Evolutionary conservation across 2,888 invertebrate genomes (phyloP), one percentile per base, ranked within the genome.

Genomic region (Dendrolimus pini): DNA sequence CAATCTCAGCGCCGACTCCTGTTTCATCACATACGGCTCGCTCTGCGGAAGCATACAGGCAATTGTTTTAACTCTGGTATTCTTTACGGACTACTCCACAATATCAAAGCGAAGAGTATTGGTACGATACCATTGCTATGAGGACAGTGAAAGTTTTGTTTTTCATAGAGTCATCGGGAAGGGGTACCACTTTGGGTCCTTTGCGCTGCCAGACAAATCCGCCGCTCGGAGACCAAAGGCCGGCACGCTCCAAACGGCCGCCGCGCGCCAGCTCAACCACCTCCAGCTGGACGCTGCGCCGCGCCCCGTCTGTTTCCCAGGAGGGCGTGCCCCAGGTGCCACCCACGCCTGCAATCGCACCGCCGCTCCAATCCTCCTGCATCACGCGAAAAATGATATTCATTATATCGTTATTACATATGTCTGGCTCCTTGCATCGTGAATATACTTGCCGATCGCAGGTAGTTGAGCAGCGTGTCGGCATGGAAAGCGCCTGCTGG

Each of bases 21-120:
- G 95, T 54, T 93, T 79, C 96, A 97, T 97, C n/a, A 96, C 94
- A 75, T 98, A 98, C 0, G 98, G 98, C 55, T 93, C 91, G 71
- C 94, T 96, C 97, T 97, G 83, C 12, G 47, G 47, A 80, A 77
- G 14, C 54, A 58, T 13, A 64, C 53, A 47, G 47, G 30, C 30
- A 30, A 3, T 30, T 6, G 30, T 30, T 30, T 30, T 30, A 30
- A 30, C 30, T 3, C 30, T 30, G 6, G 6, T 0, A 30, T 6
- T 30, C 6, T 30, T 30, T 30, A 3, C 30, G 6, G 30, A 30
- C 30, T 30, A 30, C 0, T 30, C 30, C 6, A 30, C 30, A 30
- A 30, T 6, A 30, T 30, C 30, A 30, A 30, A 30, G 30, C 30
- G 6, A 30, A 30, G 30, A 30, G 30, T 30, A 30, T 30, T 30